phyloP scores from a whole-genome alignment of 2,797 vertebrate genomes.

The Micrastur ruficollis region DNA sequence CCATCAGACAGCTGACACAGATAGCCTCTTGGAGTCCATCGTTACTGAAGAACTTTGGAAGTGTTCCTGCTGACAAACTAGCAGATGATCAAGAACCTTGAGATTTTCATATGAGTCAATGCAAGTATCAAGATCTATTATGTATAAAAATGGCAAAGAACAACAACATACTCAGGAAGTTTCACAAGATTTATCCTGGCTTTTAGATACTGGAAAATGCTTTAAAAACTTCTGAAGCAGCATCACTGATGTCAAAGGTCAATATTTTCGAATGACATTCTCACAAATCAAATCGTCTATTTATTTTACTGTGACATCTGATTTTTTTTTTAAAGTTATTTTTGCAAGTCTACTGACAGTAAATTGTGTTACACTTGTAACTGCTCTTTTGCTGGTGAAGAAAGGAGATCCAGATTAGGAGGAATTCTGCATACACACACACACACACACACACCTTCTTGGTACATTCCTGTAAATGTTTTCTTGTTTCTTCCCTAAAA shows the following conservation, averaged over 20 bases:
- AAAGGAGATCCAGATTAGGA: not conserved
- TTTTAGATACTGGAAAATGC: slow-evolving; percentile 25
- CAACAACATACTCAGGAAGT: not conserved
- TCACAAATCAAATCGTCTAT: not conserved
- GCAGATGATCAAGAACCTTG: not conserved
- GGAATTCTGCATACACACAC: not conserved
- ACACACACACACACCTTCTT: not conserved
- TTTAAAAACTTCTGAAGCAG: not conserved
- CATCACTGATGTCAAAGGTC: not conserved
- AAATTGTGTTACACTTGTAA: not conserved
- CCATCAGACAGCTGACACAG: not conserved
- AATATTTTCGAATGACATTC: not conserved
- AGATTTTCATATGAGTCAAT: not conserved
- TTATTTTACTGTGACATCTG: not conserved
- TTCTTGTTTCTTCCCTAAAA: not conserved
- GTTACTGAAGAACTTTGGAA: not conserved
- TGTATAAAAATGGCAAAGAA: not conserved
- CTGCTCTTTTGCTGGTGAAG: not conserved
- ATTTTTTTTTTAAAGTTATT: not conserved
- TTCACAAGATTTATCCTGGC: not conserved
- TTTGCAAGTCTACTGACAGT: not conserved
- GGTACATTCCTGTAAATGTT: not conserved
- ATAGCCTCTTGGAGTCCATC: not conserved
- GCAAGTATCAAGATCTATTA: not conserved
- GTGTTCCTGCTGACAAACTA: not conserved